These are phyloP conservation scores for Cyrtorhinus lividipennis DNA, from an alignment of 1,140 invertebrate genomes.

Conservation along the genomic window DNA sequence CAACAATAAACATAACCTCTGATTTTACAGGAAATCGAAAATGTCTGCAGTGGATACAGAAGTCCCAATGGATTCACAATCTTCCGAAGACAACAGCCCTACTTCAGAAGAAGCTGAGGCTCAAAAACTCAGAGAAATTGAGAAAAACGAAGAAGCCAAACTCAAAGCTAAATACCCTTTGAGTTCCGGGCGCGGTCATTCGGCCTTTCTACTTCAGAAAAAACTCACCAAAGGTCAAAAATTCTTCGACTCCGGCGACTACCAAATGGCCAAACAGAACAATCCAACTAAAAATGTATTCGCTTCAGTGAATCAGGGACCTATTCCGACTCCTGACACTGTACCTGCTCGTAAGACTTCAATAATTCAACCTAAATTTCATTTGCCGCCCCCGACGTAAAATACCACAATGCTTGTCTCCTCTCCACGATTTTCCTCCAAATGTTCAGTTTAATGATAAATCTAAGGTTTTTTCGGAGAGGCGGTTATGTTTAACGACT, in stretches of 20 bases:
- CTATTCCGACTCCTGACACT: slow-evolving; percentile 83
- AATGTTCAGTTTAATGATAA: too few species aligned
- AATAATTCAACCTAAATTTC: slow-evolving; percentile 59
- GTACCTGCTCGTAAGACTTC: slow-evolving; percentile 84
- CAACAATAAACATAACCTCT: too few species aligned
- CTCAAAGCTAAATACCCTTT: slow-evolving; percentile 80
- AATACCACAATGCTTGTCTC: too few species aligned
- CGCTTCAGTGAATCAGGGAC: slow-evolving; percentile 32
- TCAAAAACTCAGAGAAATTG: slow-evolving; percentile 27
- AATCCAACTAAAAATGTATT: slow-evolving; percentile 41
- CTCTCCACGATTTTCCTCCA: too few species aligned
- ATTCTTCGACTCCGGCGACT: slow-evolving; percentile 97
- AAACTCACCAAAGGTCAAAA: slow-evolving; percentile 91
- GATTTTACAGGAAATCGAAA: too few species aligned
- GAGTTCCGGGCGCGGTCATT: slow-evolving; percentile 58
- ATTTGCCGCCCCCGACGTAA: slow-evolving; percentile 19
- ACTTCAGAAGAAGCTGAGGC: neutral
- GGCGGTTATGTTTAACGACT: too few species aligned
- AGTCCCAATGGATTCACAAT: neutral
- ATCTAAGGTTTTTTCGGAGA: too few species aligned
- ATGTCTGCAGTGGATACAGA: neutral
- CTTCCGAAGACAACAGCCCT: neutral
- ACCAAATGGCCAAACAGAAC: slow-evolving; percentile 96
- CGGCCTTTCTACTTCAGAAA: slow-evolving; percentile 78
- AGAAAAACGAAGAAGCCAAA: slow-evolving; percentile 86